phyloP scores from a whole-genome alignment of 2,888 invertebrate genomes.

The Onthophagus sagittarius region DNA sequence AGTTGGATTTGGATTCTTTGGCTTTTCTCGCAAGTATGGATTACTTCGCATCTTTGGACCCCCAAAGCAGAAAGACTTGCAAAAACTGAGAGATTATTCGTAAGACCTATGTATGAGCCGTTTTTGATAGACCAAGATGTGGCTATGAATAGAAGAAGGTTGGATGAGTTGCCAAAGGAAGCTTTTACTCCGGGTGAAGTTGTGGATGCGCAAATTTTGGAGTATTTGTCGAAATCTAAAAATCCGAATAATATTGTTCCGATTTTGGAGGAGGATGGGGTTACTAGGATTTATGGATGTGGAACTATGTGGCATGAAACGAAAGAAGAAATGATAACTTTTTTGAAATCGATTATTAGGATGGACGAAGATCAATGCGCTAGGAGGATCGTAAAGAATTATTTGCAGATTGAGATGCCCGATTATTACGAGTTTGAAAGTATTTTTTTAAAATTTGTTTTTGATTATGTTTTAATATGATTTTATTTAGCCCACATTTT shows the following conservation, averaged over 20 bases:
- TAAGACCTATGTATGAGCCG: conserved; percentile 78
- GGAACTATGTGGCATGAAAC: conserved; percentile 97
- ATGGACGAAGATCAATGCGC: conserved; percentile 90
- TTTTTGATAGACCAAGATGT: conserved; percentile 81
- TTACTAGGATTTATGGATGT: conserved; percentile 67
- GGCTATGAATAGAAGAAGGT: conserved; percentile 73
- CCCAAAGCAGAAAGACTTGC: conserved; percentile 80
- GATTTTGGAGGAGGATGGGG: conserved; percentile 32
- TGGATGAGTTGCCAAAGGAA: conserved; percentile 48
- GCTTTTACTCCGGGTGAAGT: background rate
- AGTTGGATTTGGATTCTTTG: conserved; percentile 78
- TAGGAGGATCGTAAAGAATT: conserved; percentile 69
- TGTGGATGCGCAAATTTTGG: background rate
- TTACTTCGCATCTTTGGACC: conserved; percentile 80
- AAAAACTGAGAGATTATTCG: conserved; percentile 78
- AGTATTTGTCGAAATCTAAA: conserved; percentile 11
- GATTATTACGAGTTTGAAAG: conserved; percentile 88
- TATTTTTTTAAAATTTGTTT: conserved; percentile 48
- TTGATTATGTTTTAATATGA: background rate
- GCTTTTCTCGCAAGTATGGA: conserved; percentile 82
- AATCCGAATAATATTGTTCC: conserved; percentile 12
- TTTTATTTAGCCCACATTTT: conserved; percentile 66
- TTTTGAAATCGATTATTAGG: conserved; percentile 82
- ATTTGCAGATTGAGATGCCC: conserved; percentile 52
- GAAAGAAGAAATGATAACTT: conserved; percentile 84